Percentiles rank a stretch among this genome's conserved stretches.
Evolutionary conservation across 2,113 vertebrate genomes (phyloP).

Genomic region (Eira barbara): DNA sequence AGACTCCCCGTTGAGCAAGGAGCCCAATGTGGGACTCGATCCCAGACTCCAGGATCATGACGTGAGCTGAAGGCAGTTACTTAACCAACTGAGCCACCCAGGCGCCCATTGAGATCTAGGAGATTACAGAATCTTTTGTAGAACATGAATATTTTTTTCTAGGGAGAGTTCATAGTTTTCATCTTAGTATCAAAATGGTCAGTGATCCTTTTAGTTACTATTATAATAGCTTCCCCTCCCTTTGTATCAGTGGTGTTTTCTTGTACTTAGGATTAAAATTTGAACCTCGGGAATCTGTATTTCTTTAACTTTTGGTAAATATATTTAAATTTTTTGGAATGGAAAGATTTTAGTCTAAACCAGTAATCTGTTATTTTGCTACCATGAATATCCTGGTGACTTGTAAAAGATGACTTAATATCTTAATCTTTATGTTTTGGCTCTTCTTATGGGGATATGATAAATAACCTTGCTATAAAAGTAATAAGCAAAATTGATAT

Average conservation of each 20-base stretch:
- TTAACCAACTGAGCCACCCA: no score
- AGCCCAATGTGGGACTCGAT: no score
- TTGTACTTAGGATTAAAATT: constrained; percentile 17
- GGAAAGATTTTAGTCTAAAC: constrained; percentile 25
- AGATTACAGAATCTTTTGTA: not conserved
- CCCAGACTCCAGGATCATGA: no score
- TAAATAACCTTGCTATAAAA: not conserved
- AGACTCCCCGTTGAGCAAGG: no score
- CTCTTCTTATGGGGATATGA: not conserved
- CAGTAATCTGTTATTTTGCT: constrained; percentile 1
- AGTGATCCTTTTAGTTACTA: not conserved
- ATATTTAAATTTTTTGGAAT: constrained; percentile 1
- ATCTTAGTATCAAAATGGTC: not conserved
- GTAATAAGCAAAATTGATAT: constrained; percentile 18
- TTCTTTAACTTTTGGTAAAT: constrained; percentile 23
- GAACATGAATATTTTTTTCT: not conserved
- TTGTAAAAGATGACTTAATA: not conserved
- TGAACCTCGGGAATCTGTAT: not conserved
- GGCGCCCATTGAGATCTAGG: not conserved
- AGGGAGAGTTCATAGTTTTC: constrained; percentile 23
- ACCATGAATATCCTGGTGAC: not conserved
- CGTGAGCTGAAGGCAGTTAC: no score
- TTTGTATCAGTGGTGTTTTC: not conserved
- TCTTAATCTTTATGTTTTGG: not conserved
- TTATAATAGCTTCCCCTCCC: not conserved